These are phyloP conservation scores for Ceratoteleas bidentatus DNA, from an alignment of 1,140 invertebrate species.

Conservation along the genomic window DNA sequence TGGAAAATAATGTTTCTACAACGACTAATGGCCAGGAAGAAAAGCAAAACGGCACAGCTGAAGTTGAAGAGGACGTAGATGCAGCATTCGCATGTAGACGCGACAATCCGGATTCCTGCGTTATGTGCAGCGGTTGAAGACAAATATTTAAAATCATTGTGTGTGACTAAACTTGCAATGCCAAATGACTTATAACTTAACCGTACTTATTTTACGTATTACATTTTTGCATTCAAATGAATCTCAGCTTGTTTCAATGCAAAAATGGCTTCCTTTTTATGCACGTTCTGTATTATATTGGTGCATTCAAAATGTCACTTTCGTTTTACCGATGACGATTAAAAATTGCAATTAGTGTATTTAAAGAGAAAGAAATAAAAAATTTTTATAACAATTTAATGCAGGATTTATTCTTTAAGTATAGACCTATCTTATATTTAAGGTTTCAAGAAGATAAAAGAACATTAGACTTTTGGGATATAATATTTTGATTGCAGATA, in stretches of 20 bases:
- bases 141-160: not conserved
- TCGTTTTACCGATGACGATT: not conserved
- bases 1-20: conserved; percentile 74
- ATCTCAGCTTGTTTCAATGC: not conserved
- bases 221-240: not conserved
- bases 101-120: conserved; percentile 94
- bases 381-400: not conserved
- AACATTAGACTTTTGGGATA: too few relatives aligned
- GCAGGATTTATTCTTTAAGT: too few relatives aligned
- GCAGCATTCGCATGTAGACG: conserved; percentile 91
- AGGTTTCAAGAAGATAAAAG: too few relatives aligned
- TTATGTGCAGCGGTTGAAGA: conserved; percentile 88
- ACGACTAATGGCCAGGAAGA: not conserved
- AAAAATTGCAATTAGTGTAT: not conserved
- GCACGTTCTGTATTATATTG: not conserved
- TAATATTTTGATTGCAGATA: too few relatives aligned
- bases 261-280: not conserved
- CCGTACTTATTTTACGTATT: not conserved
- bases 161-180: not conserved
- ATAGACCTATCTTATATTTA: too few relatives aligned
- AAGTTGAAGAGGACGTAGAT: conserved; percentile 79
- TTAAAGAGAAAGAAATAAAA: not conserved
- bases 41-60: not conserved
- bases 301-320: not conserved
- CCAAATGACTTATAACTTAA: not conserved